phyloP scores from a whole-genome alignment of 2,113 vertebrate species.

The Hemiscyllium ocellatum region DNA sequence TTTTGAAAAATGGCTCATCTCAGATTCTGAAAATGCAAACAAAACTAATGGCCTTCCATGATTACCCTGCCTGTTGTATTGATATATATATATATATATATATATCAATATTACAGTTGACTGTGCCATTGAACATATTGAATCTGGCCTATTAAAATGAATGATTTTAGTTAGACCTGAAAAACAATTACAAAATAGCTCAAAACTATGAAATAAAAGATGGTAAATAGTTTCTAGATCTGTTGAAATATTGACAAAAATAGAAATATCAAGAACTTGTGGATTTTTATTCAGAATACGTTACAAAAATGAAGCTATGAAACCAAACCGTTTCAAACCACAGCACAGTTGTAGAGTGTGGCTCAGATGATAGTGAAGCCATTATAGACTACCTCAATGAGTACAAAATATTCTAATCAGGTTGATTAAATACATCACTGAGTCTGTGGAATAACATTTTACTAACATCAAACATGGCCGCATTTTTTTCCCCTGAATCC shows the following conservation, averaged over 20 bases:
- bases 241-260: neutral
- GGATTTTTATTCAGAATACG: neutral
- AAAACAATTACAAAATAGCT: neutral
- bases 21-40: no score
- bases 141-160: neutral
- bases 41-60: no score
- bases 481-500: neutral
- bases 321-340: neutral
- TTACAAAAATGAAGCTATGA: neutral
- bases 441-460: neutral
- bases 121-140: neutral
- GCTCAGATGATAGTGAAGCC: neutral
- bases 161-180: neutral
- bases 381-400: neutral
- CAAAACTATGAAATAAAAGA: neutral
- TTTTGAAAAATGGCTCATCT: no score
- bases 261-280: neutral
- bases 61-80: neutral
- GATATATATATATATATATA: neutral
- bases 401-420: neutral
- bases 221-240: neutral
- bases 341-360: neutral
- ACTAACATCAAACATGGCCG: neutral
- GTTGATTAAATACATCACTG: neutral
- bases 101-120: neutral